Base-by-base conservation (phyloP, 1,140 invertebrate genomes). In the Calephelis virginiensis region DNA sequence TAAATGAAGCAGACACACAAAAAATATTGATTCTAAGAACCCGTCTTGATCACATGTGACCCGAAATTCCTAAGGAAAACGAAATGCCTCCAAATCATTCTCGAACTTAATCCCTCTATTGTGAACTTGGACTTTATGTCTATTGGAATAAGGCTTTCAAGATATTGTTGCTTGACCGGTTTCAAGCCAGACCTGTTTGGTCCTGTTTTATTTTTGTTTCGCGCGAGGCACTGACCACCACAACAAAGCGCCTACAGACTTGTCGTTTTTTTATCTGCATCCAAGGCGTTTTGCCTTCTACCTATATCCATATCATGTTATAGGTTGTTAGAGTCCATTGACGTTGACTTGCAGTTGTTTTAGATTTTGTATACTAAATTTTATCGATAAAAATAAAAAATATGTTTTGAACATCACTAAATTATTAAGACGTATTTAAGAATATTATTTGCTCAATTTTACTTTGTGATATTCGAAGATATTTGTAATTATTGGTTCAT, bases 221-320 rank as follows among this genome's bases (percentile, higher is more conserved):
- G 85, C 81, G 77, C 69, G 77, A 89, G 83, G 88, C 86, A 90
- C 88, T 90, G 88, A 90, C 88, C 88, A 90, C 80, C 77, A 89
- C 88, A 90, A 90, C 81, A 90, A 90, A 89, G 86, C 81, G 81
- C 75, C 75, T 77, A 75, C 75, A 71, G 76, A 69, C 72, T 80
- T 88, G 86, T 85, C 85, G 40, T 43, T 85, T 83, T 78, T 73
- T 67, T 68, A 72, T 56, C 48, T 13, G 13, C 47, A 64, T 50
- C 49, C 63, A 64, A 50, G 72, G 67, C 77, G 66, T 69, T 73
- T 71, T 72, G 66, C 70, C 68, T 74, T 64, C 49, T 63, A 64
- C 61, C 50, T 49, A 13, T 56, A 56, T 56, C 50, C 14, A 28
- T 56, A 56, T 56, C 40, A 17, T 17, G n/a, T 50, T 50, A 17